Percentiles rank a stretch among this genome's conserved stretches.
phyloP scores from a whole-genome alignment of 1,140 invertebrate genomes.

The Drosophila sturtevanti region DNA sequence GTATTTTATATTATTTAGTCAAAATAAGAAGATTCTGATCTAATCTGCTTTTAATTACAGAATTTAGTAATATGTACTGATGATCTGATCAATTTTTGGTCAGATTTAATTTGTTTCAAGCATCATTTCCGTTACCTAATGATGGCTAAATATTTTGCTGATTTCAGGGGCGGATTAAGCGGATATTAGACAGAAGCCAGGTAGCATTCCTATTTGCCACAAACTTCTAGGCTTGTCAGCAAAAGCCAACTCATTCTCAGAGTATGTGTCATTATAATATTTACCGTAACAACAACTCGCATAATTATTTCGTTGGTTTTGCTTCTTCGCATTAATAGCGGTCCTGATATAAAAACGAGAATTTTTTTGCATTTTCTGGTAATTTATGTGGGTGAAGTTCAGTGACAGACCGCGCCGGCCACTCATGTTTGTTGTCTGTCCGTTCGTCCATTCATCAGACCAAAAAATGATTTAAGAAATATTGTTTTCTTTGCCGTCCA shows the following conservation, averaged over 20 bases:
- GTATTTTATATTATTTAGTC: too few species aligned
- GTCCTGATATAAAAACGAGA: neutral
- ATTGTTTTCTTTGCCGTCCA: conserved; percentile 29
- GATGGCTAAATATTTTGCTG: neutral
- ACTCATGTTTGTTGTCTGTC: conserved; percentile 49
- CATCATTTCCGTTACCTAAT: neutral
- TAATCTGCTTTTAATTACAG: too few species aligned
- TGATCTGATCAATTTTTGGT: too few species aligned
- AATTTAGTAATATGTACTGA: too few species aligned
- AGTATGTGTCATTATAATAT: too few species aligned
- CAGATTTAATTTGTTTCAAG: neutral
- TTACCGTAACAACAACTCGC: too few species aligned
- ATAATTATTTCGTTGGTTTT: too few species aligned
- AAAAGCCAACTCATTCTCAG: too few species aligned
- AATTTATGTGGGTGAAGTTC: conserved; percentile 74
- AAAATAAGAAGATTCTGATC: too few species aligned
- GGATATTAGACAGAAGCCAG: neutral
- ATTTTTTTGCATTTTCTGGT: conserved; percentile 6
- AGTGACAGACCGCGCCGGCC: conserved; percentile 37
- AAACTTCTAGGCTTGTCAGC: too few species aligned
- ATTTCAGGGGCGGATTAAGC: neutral
- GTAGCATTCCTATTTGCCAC: neutral
- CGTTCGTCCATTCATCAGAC: conserved; percentile 30
- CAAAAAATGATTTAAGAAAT: conserved; percentile 59
- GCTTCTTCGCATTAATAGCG: neutral